Evolutionary conservation across 2,113 vertebrate species (phyloP).

Genomic region (Oxygymnocypris stewartii): DNA sequence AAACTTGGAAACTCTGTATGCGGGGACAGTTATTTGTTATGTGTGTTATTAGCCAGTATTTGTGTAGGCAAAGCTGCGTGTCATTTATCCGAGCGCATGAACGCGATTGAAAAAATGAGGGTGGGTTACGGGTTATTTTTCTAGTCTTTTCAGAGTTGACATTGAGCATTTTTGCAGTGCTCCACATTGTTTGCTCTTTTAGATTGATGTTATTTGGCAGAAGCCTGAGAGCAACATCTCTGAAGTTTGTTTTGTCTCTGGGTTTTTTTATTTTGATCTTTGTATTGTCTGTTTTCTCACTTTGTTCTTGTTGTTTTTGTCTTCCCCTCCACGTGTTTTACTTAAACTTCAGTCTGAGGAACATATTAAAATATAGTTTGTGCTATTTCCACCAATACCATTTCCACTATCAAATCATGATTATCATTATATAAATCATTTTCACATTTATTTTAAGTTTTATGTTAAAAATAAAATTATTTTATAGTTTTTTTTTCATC

Average conservation of each 20-base stretch:
- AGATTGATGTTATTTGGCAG: background rate
- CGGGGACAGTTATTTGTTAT: background rate
- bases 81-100: background rate
- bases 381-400: background rate
- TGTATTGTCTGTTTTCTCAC: slow-evolving; percentile 8
- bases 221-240: background rate
- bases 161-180: slow-evolving; percentile 13
- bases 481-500: background rate
- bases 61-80: background rate
- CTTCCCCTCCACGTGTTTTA: background rate
- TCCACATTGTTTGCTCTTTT: slow-evolving; percentile 4
- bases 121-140: background rate
- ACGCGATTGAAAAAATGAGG: background rate
- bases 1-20: background rate
- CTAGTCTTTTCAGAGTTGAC: slow-evolving; percentile 7
- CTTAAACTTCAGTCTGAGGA: background rate
- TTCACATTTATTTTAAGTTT: background rate
- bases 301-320: background rate
- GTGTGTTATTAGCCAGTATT: background rate
- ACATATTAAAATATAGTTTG: background rate
- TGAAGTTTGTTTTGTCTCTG: background rate
- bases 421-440: background rate
- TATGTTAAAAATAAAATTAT: background rate
- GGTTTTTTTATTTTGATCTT: background rate
- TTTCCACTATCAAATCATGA: background rate